Evolutionary conservation across 2,888 invertebrate species (phyloP).

Genomic region (Notodonta dromedarius): DNA sequence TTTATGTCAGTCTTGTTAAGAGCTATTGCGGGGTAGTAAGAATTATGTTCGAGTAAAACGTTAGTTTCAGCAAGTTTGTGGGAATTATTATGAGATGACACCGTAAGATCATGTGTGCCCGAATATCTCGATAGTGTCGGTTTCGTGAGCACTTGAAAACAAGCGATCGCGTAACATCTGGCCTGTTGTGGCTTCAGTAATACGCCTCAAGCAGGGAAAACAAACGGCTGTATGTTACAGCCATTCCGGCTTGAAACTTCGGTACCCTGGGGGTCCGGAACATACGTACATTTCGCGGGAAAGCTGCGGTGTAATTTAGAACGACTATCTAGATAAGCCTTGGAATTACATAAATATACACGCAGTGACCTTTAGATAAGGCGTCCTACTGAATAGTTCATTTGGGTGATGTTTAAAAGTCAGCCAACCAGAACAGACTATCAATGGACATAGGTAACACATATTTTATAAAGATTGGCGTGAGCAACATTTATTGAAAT

Average conservation of each 20-base stretch:
- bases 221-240: conserved; percentile 36
- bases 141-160: conserved; percentile 17
- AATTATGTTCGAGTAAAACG: conserved; percentile 35
- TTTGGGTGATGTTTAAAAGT: not conserved
- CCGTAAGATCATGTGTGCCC: conserved; percentile 25
- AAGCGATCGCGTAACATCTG: conserved; percentile 39
- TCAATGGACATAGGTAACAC: too few species aligned
- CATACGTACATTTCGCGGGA: conserved; percentile 32
- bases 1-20: conserved; percentile 40
- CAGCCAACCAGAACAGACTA: not conserved
- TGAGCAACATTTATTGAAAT: too few species aligned
- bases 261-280: conserved; percentile 32
- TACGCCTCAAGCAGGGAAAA: conserved; percentile 30
- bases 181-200: conserved; percentile 28
- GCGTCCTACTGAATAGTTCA: not conserved
- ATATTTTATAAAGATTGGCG: too few species aligned
- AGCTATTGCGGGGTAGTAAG: conserved; percentile 28
- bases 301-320: conserved; percentile 32
- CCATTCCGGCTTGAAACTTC: conserved; percentile 39
- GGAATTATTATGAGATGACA: conserved; percentile 29
- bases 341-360: conserved; percentile 5
- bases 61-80: conserved; percentile 30
- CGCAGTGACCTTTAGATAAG: not conserved
- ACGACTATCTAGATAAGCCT: conserved; percentile 27
- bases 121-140: conserved; percentile 27